phyloP scores from a whole-genome alignment of 1,140 invertebrate genomes.

The Megathymus violae region DNA sequence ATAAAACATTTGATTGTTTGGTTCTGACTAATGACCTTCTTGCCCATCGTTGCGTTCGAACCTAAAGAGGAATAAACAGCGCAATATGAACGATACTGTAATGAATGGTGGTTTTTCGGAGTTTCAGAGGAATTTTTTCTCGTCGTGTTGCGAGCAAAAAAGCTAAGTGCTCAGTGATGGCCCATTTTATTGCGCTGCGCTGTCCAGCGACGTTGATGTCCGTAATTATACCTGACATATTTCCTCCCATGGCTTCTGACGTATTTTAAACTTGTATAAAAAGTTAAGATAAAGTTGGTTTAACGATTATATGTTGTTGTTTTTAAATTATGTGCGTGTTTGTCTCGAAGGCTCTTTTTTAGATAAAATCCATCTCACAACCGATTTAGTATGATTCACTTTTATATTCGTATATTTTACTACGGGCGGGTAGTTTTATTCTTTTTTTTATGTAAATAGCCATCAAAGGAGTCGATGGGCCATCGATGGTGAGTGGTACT shows the following conservation, averaged over 20 bases:
- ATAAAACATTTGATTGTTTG: neutral
- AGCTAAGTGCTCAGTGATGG: constrained; percentile 20
- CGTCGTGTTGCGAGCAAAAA: constrained; percentile 11
- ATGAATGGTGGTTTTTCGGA: constrained; percentile 24
- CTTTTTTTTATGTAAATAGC: too few relatives aligned
- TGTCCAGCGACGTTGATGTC: constrained; percentile 17
- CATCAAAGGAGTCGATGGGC: too few relatives aligned
- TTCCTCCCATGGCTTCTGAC: neutral
- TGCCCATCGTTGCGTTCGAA: neutral
- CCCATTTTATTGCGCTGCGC: constrained; percentile 21
- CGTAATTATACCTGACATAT: constrained; percentile 19
- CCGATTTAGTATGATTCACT: too few relatives aligned
- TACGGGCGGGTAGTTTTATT: too few relatives aligned
- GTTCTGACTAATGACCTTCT: constrained; percentile 1
- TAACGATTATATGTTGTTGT: constrained; percentile 1
- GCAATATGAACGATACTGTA: constrained; percentile 19
- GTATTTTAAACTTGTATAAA: neutral
- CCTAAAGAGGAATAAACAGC: constrained; percentile 21
- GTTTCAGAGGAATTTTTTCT: constrained; percentile 16
- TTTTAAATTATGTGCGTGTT: too few relatives aligned
- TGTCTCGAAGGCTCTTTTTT: too few relatives aligned
- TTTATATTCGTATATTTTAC: too few relatives aligned
- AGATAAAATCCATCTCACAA: too few relatives aligned
- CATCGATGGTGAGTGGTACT: too few relatives aligned
- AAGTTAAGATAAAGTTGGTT: neutral